A percentile compares a stretch with the other conserved stretches of the same genome.
Conservation (phyloP, 2,888 invertebrate species). For the Adelphocoris suturalis region DNA sequence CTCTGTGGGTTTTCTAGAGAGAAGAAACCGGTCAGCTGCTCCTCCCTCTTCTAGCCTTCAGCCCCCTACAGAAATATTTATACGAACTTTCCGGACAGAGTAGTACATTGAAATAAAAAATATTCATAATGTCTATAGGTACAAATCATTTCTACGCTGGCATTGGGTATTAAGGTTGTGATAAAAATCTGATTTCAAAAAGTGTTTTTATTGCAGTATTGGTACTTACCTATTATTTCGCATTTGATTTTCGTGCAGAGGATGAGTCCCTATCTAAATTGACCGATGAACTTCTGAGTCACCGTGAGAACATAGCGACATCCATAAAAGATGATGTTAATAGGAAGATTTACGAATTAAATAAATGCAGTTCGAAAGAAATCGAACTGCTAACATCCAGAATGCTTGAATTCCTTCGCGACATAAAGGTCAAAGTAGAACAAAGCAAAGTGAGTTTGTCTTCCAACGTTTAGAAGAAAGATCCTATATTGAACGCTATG, state of each 20-base stretch:
- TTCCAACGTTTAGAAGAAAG: not conserved
- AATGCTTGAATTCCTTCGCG: constrained; percentile 32
- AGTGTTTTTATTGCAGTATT: too few relatives aligned
- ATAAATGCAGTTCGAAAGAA: constrained; percentile 17
- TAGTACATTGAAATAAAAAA: too few relatives aligned
- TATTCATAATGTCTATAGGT: too few relatives aligned
- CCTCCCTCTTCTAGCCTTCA: too few relatives aligned
- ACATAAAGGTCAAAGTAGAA: not conserved
- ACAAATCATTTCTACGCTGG: too few relatives aligned
- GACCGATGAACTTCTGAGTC: constrained; percentile 1
- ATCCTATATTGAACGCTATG: not conserved
- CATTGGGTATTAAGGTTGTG: too few relatives aligned
- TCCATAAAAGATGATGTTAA: not conserved
- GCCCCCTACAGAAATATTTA: too few relatives aligned
- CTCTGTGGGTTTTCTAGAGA: too few relatives aligned
- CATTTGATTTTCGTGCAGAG: constrained; percentile 17
- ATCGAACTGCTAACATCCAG: constrained; percentile 48
- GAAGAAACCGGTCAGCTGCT: too few relatives aligned
- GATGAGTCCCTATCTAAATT: constrained; percentile 10
- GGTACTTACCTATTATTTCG: not conserved
- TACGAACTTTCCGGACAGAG: too few relatives aligned
- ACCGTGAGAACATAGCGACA: constrained; percentile 6
- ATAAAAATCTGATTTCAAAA: too few relatives aligned
- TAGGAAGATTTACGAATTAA: constrained; percentile 10
- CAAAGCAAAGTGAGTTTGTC: constrained; percentile 22